Percentiles rank a stretch among this genome's conserved stretches.
Evolutionary conservation across 2,888 invertebrate genomes (phyloP).

Genomic region (Drosophila greeni): DNA sequence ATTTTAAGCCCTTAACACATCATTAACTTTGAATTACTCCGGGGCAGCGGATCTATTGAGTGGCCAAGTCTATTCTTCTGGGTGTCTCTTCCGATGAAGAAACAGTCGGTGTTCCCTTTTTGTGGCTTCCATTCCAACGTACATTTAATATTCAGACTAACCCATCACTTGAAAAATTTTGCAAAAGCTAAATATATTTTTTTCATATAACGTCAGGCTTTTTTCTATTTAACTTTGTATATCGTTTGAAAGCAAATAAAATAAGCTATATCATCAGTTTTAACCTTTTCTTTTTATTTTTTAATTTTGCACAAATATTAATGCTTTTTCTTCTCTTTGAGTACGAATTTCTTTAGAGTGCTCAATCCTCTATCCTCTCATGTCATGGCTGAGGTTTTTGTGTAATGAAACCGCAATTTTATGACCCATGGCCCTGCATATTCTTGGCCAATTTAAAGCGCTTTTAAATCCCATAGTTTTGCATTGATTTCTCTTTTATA

Average conservation of each 20-base stretch:
- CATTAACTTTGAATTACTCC: slow-evolving; percentile 69
- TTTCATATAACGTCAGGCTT: background rate
- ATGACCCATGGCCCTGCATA: slow-evolving; percentile 66
- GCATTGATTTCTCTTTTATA: slow-evolving; percentile 68
- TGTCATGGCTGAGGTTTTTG: slow-evolving; percentile 40
- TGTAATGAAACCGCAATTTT: slow-evolving; percentile 62
- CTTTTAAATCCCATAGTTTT: slow-evolving; percentile 66
- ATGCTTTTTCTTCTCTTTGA: background rate
- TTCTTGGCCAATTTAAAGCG: slow-evolving; percentile 67
- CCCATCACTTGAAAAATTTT: background rate
- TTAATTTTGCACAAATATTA: background rate
- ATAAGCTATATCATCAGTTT: background rate
- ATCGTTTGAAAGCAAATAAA: background rate
- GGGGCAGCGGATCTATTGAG: slow-evolving; percentile 51
- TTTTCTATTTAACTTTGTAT: background rate
- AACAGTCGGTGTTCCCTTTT: slow-evolving; percentile 14
- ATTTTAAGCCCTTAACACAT: slow-evolving; percentile 65
- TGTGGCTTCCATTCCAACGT: slow-evolving; percentile 11
- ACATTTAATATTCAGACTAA: slow-evolving; percentile 26
- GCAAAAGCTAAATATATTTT: background rate
- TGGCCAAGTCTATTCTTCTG: slow-evolving; percentile 10
- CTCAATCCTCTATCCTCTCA: slow-evolving; percentile 17
- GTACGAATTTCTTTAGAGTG: slow-evolving; percentile 1
- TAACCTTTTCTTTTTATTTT: background rate
- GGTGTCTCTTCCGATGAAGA: slow-evolving; percentile 4